These are phyloP conservation scores for Rhinoraja longicauda DNA, from an alignment of 2,797 vertebrate genomes.

Conservation along the genomic window DNA sequence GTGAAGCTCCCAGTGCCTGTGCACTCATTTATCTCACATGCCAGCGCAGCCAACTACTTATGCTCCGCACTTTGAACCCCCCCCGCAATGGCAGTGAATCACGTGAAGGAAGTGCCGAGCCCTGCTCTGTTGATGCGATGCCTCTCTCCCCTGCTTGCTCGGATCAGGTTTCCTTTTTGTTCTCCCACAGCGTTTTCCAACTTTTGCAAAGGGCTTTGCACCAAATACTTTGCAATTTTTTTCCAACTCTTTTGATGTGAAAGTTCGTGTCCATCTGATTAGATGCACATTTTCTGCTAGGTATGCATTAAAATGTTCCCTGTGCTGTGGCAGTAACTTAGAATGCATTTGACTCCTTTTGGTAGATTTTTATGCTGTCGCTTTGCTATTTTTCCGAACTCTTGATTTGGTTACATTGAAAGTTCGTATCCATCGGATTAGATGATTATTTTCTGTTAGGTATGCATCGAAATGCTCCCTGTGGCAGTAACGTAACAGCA, in stretches of 20 bases:
- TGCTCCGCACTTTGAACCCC: neutral
- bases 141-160: neutral
- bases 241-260: neutral
- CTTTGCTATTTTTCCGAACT: too few species aligned
- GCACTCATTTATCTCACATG: neutral
- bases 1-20: neutral
- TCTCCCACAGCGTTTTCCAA: neutral
- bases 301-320: neutral
- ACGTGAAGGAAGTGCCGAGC: neutral
- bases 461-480: neutral
- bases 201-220: neutral
- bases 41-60: neutral
- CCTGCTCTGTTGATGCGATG: neutral
- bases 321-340: neutral
- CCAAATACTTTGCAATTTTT: neutral
- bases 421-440: neutral
- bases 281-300: too few species aligned
- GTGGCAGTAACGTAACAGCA: too few species aligned
- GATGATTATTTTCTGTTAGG: too few species aligned
- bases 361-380: too few species aligned
- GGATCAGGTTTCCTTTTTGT: neutral
- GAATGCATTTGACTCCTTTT: too few species aligned
- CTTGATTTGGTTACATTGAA: neutral
- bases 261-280: neutral
- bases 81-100: neutral